Evolutionary conservation across 2,888 invertebrate genomes (phyloP), one percentile per base, ranked within the genome.

Genomic region (Pammene fasciana): DNA sequence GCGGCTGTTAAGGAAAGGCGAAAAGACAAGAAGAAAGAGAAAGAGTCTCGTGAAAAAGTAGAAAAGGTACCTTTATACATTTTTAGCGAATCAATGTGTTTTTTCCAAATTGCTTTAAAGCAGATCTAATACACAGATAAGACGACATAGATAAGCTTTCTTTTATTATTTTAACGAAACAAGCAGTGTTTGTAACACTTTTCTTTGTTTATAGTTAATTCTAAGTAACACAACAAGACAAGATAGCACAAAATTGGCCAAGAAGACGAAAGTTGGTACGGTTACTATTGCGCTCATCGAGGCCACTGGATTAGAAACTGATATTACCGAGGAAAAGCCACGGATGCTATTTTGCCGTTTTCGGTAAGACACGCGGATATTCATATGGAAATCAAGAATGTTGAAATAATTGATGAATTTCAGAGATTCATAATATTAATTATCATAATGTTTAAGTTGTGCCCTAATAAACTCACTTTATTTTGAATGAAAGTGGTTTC

Each of bases 231-330:
- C 86, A n/a, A 77, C 82, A 0, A 88, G 85, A 74, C 78, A 83
- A 61, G 83, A 85, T 16, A 66, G 75, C 14, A 65, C 75, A 5
- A 86, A 78, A 76, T 56, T 71, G 34, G 73, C 74, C 4, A 89
- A 87, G 75, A 87, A 79, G 72, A 79, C 75, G 10, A 90, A 88
- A 83, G 68, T 84, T 48, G 90, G 97, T 14, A 97, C 98, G 38
- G 97, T 99, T 13, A 99, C 98, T 62, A 96, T 99, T 78, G 96
- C 98, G 48, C 93, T 99, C 72, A 97, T 99, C 41, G 98, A 99
- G 90, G 98, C 97, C 46, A 96, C 95, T 87, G 96, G 97, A 83
- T 93, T 99, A 71, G 94, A 96, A 71, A 94, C 95, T 11, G 95
- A 96, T 89, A 95, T 96, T 79, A 95, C 95, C 67, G 97, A 97